Conservation (phyloP, 1,140 invertebrate genomes). For the Atta texana region DNA sequence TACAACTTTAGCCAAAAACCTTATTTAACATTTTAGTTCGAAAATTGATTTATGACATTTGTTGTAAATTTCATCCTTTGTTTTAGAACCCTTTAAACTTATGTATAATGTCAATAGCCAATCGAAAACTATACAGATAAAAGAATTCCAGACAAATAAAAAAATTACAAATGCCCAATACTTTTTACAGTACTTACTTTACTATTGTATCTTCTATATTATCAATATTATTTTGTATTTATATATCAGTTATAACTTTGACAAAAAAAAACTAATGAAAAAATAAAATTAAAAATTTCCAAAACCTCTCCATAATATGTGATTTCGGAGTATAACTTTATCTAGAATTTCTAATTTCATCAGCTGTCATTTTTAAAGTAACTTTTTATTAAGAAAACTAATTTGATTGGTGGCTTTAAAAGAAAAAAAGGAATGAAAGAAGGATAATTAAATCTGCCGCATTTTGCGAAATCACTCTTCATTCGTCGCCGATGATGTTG, state of each 20-base stretch:
- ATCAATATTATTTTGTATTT: not conserved
- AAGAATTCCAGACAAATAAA: no score
- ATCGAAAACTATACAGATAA: no score
- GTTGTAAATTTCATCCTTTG: no score
- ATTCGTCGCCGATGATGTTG: not conserved
- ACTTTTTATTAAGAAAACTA: not conserved
- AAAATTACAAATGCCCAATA: no score
- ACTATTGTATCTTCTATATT: no score
- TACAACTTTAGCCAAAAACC: not conserved
- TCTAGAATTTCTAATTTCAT: no score
- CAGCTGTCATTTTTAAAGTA: not conserved
- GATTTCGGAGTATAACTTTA: no score
- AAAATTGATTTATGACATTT: no score
- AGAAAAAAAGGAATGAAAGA: not conserved
- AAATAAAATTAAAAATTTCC: not conserved
- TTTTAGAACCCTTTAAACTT: no score
- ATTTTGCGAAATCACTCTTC: not conserved
- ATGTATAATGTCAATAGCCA: no score
- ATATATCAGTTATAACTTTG: not conserved
- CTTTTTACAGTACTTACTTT: no score
- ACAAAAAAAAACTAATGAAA: not conserved
- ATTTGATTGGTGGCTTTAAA: not conserved
- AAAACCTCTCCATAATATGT: not conserved
- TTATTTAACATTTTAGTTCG: no score
- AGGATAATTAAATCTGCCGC: constrained; percentile 28